Percentiles rank a stretch among this genome's conserved stretches.
These are phyloP conservation scores for Lasioglossum leucozonium DNA, from an alignment of 2,888 invertebrate genomes.

Conservation along the genomic window DNA sequence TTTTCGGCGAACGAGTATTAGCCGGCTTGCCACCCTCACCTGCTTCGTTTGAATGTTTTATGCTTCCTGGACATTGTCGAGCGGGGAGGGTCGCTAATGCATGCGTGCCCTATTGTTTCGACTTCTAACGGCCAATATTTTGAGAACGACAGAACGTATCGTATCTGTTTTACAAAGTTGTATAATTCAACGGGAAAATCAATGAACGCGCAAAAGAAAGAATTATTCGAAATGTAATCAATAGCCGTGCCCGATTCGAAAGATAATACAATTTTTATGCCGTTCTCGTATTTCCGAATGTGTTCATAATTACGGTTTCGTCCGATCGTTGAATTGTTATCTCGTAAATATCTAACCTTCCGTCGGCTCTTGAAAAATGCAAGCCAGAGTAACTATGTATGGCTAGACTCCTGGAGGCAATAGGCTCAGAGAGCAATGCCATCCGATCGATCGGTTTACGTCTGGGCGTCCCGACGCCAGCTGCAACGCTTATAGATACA, in stretches of 20 bases:
- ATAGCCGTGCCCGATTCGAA: not conserved
- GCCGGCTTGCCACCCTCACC: not conserved
- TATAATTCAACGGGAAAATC: not conserved
- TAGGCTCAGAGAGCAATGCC: slow-evolving; percentile 76
- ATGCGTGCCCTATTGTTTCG: not conserved
- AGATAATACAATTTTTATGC: not conserved
- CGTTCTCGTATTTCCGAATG: not conserved
- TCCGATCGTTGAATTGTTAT: not conserved
- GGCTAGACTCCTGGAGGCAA: slow-evolving; percentile 51
- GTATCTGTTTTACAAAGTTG: not conserved
- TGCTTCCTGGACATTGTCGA: not conserved
- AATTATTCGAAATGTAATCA: not conserved
- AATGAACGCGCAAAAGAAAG: not conserved
- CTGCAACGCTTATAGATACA: slow-evolving; percentile 47
- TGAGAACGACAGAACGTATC: not conserved
- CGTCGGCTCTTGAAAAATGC: slow-evolving; percentile 1
- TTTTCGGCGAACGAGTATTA: not conserved
- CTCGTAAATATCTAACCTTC: not conserved
- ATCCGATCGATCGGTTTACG: slow-evolving; percentile 80
- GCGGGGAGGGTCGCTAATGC: not conserved
- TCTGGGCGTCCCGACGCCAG: slow-evolving; percentile 73
- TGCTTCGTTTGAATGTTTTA: slow-evolving; percentile 12
- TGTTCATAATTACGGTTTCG: not conserved
- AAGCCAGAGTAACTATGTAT: slow-evolving; percentile 44
- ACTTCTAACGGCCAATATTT: not conserved